A percentile compares a stretch with the other conserved stretches of the same genome.
These are phyloP conservation scores for Oscheius sp. DNA, from an alignment of 2,888 invertebrate species.

Conservation along the genomic window DNA sequence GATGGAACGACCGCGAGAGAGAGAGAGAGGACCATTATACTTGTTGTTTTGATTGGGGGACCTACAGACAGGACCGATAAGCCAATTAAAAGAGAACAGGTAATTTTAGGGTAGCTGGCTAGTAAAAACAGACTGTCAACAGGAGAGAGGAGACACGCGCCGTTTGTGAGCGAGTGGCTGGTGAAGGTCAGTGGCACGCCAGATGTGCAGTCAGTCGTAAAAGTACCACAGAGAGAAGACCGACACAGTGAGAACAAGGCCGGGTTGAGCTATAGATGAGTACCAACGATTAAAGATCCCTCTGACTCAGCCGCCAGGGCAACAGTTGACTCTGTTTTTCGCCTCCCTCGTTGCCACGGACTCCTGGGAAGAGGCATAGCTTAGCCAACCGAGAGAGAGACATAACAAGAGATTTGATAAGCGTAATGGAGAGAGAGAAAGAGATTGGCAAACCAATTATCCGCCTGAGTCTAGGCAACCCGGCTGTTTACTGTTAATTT, in stretches of 20 bases:
- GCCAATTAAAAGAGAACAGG: not conserved
- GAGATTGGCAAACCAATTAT: not conserved
- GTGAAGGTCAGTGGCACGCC: slow-evolving; percentile 18
- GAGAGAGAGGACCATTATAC: not conserved
- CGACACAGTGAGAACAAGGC: slow-evolving; percentile 19
- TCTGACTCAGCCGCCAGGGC: too few species aligned
- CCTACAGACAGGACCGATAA: too few species aligned
- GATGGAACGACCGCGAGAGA: not conserved
- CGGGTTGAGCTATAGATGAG: slow-evolving; percentile 5
- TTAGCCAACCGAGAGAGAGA: too few species aligned
- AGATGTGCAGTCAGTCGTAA: slow-evolving; percentile 26
- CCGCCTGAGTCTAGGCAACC: slow-evolving; percentile 2
- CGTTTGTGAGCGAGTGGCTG: slow-evolving; percentile 4
- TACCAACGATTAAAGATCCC: not conserved
- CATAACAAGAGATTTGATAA: too few species aligned
- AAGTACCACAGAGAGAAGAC: slow-evolving; percentile 18
- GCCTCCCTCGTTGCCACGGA: too few species aligned
- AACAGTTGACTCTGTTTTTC: too few species aligned
- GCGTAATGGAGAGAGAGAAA: not conserved
- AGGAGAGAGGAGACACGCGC: slow-evolving; percentile 9
- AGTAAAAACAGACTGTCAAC: slow-evolving; percentile 19
- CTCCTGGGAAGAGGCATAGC: too few species aligned
- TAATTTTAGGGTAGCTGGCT: not conserved
- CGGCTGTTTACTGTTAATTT: not conserved
- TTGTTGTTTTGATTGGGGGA: too few species aligned